These are phyloP conservation scores for Ormyrus pomaceus DNA, from an alignment of 2,888 invertebrate species.

Conservation along the genomic window DNA sequence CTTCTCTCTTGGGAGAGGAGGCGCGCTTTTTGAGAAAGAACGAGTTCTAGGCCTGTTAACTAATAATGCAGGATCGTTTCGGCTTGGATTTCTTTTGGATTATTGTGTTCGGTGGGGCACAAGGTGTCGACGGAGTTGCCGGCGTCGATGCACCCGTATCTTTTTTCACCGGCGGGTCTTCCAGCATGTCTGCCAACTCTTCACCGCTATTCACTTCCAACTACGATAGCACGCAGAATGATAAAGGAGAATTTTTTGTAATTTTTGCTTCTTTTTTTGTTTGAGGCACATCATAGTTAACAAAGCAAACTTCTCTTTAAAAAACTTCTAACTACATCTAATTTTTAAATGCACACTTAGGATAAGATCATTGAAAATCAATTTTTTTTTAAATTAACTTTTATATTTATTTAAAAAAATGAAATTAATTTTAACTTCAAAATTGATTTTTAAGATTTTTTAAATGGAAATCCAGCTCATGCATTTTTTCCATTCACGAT, in stretches of 20 bases:
- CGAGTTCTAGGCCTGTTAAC: conserved; percentile 67
- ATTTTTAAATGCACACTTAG: conserved; percentile 35
- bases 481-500: conserved; percentile 20
- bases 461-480: conserved; percentile 35
- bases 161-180: conserved; percentile 72
- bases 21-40: conserved; percentile 14
- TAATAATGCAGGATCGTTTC: conserved; percentile 73
- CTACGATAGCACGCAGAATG: conserved; percentile 60
- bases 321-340: conserved; percentile 30
- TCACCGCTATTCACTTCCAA: conserved; percentile 74
- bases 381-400: conserved; percentile 28
- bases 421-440: not conserved
- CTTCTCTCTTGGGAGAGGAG: conserved; percentile 40
- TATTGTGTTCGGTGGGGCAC: conserved; percentile 63
- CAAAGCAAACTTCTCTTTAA: conserved; percentile 23
- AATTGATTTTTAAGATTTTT: conserved; percentile 50
- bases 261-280: conserved; percentile 25
- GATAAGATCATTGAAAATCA: conserved; percentile 42
- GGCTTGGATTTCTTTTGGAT: conserved; percentile 71
- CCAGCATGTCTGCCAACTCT: conserved; percentile 74
- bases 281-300: conserved; percentile 17
- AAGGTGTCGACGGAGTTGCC: conserved; percentile 72
- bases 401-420: not conserved
- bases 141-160: conserved; percentile 71
- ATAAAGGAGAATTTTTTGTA: conserved; percentile 47